Base-by-base conservation (phyloP, 1,140 invertebrate species). In the Tenebrio molitor region DNA sequence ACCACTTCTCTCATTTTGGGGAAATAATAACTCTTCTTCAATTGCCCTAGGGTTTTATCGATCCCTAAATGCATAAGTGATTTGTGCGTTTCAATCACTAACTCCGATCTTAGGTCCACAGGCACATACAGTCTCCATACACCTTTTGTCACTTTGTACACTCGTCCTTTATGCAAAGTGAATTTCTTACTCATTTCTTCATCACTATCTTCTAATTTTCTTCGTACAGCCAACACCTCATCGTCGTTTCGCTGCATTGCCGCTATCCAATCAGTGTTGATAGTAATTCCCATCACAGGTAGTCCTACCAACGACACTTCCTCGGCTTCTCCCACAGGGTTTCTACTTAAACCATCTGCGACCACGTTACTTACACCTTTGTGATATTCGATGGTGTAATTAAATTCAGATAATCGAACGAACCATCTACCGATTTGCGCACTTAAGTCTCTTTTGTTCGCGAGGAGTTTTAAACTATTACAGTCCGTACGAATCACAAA, bases 351-450 rank as follows among this genome's bases (percentile, higher is more conserved):
- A 0, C 67, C 39, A 33, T 72, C 70, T 7, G 70, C 70, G 1
- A 66, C 62, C 10, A n/a, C 16, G 25, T 72, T 66, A 29, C 16
- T 72, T 41, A 1, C 16, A 29, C 74, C 74, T 17, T 69, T 76
- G 2, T 65, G 42, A 67, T 77, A 68, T 17, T 77, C 74, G 3
- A 76, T 63, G 0, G 25, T 33, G 25, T 76, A 74, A 44, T 66
- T 19, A 25, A 71, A 76, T 23, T 77, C 63, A 1, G 76, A 76
- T 62, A 77, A 46, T 16, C 46, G 46, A 0, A 76, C 34, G 62
- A 77, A 77, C 76, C 76, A 77, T 15, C 76, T 29, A 0, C 76
- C 76, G 7, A 77, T 74, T 19, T 72, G 14, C n/a, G 77, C 71
- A 46, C 73, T 74, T 8, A 77, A 19, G 25, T 77, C 71, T 71